Conservation (phyloP, 2,113 vertebrate species). For the Indri indri region DNA sequence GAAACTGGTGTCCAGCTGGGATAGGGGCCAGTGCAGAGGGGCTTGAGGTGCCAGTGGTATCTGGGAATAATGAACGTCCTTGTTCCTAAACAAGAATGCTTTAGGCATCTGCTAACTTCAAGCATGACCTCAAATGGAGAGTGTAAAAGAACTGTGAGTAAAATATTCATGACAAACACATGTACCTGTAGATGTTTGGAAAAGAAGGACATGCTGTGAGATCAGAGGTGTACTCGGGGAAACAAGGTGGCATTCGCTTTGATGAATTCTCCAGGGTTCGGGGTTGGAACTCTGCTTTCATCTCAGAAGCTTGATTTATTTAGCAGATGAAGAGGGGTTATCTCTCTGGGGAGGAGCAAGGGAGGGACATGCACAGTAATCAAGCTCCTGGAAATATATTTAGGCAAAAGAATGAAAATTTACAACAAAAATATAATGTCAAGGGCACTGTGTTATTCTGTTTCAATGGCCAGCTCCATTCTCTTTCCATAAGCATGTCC, state of each 20-base stretch:
- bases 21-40: no score
- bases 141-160: neutral
- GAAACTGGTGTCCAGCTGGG: neutral
- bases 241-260: constrained; percentile 62
- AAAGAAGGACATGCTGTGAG: constrained; percentile 16
- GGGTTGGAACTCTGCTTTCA: constrained; percentile 24
- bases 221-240: constrained; percentile 44
- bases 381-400: neutral
- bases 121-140: neutral
- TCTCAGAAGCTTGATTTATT: constrained; percentile 32
- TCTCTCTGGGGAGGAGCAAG: neutral
- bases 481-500: neutral
- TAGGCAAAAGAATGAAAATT: constrained; percentile 20
- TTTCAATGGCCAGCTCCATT: neutral
- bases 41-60: accelerated
- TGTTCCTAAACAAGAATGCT: neutral
- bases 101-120: neutral
- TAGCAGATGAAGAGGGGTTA: neutral
- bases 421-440: neutral
- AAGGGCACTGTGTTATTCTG: neutral
- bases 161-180: constrained; percentile 67
- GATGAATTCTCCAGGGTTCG: constrained; percentile 42
- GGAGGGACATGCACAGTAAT: neutral
- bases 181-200: constrained; percentile 47
- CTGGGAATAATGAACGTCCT: neutral